These are phyloP conservation scores for Lamellibrachia columna DNA, from an alignment of 2,888 invertebrate genomes.

Conservation along the genomic window DNA sequence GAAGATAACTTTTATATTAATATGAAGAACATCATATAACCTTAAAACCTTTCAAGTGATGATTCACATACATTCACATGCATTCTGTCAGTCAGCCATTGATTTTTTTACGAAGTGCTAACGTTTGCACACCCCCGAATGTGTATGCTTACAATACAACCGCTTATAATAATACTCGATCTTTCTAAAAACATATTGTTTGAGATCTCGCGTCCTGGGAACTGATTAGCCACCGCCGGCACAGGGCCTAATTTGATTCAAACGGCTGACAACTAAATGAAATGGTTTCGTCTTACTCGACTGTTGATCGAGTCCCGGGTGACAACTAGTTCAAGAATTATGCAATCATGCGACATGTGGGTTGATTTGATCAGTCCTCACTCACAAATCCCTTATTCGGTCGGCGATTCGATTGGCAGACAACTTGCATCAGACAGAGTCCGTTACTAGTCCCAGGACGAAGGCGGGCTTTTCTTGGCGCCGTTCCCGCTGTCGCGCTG, in stretches of 20 bases:
- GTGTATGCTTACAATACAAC: neutral
- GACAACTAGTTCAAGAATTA: neutral
- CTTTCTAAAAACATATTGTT: neutral
- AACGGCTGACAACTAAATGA: constrained; percentile 10
- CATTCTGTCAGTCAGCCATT: too few relatives aligned
- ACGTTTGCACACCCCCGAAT: neutral
- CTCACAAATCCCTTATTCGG: constrained; percentile 4
- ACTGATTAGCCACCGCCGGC: neutral
- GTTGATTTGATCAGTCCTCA: constrained; percentile 8
- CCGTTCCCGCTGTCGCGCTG: neutral
- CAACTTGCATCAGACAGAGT: neutral
- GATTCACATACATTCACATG: too few relatives aligned
- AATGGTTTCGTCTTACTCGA: neutral
- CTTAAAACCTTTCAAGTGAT: too few relatives aligned
- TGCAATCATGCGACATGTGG: neutral
- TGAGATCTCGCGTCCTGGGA: neutral
- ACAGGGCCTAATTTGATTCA: neutral
- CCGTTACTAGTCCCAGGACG: neutral
- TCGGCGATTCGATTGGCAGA: neutral
- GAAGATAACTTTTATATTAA: too few relatives aligned
- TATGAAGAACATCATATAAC: too few relatives aligned
- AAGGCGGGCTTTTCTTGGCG: neutral
- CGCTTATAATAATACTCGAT: neutral
- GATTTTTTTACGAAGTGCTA: too few relatives aligned
- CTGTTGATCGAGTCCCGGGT: neutral